Base-by-base conservation (phyloP, 2,797 vertebrate genomes). In the Hydrocynus forskahlii region DNA sequence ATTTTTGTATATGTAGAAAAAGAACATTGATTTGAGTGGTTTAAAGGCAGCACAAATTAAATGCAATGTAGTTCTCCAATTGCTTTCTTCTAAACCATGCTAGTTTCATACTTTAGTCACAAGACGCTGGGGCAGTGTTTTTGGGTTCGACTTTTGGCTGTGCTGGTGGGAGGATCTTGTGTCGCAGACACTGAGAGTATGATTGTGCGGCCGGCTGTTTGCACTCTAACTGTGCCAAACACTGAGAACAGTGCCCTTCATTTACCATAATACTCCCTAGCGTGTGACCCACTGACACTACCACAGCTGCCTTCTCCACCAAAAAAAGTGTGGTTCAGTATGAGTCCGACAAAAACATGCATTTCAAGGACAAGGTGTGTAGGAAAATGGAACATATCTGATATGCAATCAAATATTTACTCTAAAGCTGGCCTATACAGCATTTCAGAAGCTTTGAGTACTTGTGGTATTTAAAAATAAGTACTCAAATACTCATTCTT, bases 241-340 rank as follows among this genome's bases (percentile, higher is more conserved):
- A 14, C 72, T 6, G 40, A 76, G 81, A 82, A 91, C 88, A 92
- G 87, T 88, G 86, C 87, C 86, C 82, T 86, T 84, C 84, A 88
- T 92, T 92, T 88, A 90, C 85, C 85, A 84, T 84, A 50, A 1
- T 89, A 92, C 91, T 92, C 88, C 89, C 69, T 79, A 79, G 89
- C 69, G 25, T 87, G 83, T 83, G 84, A 89, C 87, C 88, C 84
- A 75, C 81, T 90, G 90, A 91, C 89, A 82, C 81, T n/a, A 48
- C 59, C 81, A 87, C 91, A 91, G 89, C 92, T 87, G 88, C 81
- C 67, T 63, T 55, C 57, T 59, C 72, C 73, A 43, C 68, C n/a
- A 78, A 62, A 59, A n/a, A 64, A 82, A 73, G 14, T 35, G 13
- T 14, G 23, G 29, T 64, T 60, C 76, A 78, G 57, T 9, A 23